Conservation (phyloP, 2,888 invertebrate genomes). For the Trimorus sp. region DNA sequence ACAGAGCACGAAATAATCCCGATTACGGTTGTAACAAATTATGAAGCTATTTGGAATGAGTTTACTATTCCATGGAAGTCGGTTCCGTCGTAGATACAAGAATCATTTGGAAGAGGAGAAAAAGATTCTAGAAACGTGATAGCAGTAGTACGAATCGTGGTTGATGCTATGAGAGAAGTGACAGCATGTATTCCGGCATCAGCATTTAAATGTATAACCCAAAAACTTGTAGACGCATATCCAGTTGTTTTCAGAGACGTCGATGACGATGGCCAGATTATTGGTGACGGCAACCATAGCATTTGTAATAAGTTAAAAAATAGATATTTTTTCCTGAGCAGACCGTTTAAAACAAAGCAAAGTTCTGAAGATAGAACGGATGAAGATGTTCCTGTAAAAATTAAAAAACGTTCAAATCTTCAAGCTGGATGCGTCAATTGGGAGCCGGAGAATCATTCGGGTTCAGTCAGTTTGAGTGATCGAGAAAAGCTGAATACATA, state of each 20-base stretch:
- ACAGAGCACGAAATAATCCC: too few relatives aligned
- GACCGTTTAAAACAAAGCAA: slow-evolving; percentile 8
- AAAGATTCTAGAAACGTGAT: not conserved
- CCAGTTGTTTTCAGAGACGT: slow-evolving; percentile 68
- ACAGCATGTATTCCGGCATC: slow-evolving; percentile 59
- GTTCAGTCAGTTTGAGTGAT: too few relatives aligned
- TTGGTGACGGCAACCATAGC: slow-evolving; percentile 67
- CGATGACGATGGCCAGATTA: slow-evolving; percentile 67
- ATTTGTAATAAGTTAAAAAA: slow-evolving; percentile 60
- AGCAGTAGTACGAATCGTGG: not conserved
- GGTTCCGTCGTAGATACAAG: not conserved
- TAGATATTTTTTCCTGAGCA: slow-evolving; percentile 67
- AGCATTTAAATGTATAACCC: slow-evolving; percentile 65
- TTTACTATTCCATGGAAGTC: not conserved
- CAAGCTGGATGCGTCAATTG: too few relatives aligned
- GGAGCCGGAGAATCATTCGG: too few relatives aligned
- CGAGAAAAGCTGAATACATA: too few relatives aligned
- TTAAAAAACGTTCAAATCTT: not conserved
- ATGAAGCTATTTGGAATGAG: too few relatives aligned
- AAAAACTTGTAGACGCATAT: slow-evolving; percentile 68
- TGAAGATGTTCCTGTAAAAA: too few relatives aligned
- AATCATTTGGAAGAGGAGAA: not conserved
- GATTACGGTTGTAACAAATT: too few relatives aligned
- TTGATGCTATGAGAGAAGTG: slow-evolving; percentile 53
- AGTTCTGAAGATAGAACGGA: not conserved